Evolutionary conservation across 1,140 invertebrate genomes (phyloP), one percentile per base, ranked within the genome.

Genomic region (Orussus abietinus): DNA sequence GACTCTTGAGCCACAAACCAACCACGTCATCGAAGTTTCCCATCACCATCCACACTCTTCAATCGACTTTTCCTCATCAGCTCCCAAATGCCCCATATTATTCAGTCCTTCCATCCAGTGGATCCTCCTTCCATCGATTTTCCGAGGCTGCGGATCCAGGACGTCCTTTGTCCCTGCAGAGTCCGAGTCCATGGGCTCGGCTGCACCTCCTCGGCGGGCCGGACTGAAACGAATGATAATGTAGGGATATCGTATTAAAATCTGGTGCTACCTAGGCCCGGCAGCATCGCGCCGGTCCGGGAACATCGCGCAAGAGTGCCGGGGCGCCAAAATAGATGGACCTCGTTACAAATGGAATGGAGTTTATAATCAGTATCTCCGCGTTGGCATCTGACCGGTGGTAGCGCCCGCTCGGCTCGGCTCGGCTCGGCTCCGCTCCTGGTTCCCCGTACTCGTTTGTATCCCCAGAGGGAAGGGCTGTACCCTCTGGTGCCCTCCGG

Each of bases 261-360:
- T 68, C 64, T 59, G 53, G 55, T 45, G 65, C 64, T 66, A 66
- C 67, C 58, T 62, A 62, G 25, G 28, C 25, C 38, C 33, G 33
- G 22, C 18, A 39, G 37, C 22, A n/a, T 12, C 6, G 38, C 26
- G 13, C 22, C 22, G 6, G 38, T 21, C 14, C 12, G 7, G 35
- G 13, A 41, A 28, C 14, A n/a, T n/a, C n/a, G n/a, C n/a, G n/a
- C n/a, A 25, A n/a, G 22, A 25, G 22, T 25, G 34, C 49, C 40
- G 47, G 61, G 59, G 55, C 64, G 67, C 66, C 64, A 63, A 72
- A 72, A 72, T 69, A 71, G 64, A 72, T 69, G 69, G 64, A 64
- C 53, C 68, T 69, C 64, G 66, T 71, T 71, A 69, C 66, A 71
- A 72, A 71, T 72, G 69, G 62, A 72, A 69, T 71, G 65, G 69